Evolutionary conservation across 2,113 vertebrate genomes (phyloP).

Genomic region (Phalacrocorax aristotelis): DNA sequence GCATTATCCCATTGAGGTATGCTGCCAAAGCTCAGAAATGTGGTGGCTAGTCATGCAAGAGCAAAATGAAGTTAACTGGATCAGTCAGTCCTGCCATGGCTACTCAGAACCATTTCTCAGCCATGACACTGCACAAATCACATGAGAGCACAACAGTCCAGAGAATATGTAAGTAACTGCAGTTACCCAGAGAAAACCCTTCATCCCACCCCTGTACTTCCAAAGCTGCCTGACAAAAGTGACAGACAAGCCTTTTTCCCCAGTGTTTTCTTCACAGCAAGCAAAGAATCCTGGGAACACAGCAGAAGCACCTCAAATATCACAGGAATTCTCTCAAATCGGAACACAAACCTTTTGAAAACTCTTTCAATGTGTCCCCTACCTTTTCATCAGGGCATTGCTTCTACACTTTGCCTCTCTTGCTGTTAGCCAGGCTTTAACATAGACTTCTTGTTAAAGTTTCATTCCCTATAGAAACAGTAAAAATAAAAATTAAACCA

Average conservation of each 20-base stretch:
- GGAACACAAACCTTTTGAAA: not conserved
- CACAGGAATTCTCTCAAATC: not conserved
- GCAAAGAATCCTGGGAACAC: not conserved
- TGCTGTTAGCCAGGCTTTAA: slow-evolving; percentile 20
- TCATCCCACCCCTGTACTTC: not conserved
- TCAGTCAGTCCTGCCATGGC: not conserved
- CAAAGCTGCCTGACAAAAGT: not conserved
- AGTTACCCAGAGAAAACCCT: not conserved
- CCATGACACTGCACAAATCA: not conserved
- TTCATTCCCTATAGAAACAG: slow-evolving; percentile 55
- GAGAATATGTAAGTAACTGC: not conserved
- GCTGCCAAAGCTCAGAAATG: not conserved
- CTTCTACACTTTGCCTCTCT: slow-evolving; percentile 13
- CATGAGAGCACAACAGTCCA: not conserved
- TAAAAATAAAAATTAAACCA: slow-evolving; percentile 23
- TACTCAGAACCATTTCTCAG: not conserved
- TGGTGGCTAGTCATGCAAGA: not conserved
- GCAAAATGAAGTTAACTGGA: not conserved
- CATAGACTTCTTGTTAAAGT: slow-evolving; percentile 15
- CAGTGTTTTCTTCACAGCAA: not conserved
- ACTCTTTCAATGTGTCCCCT: not conserved
- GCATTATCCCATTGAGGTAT: not conserved
- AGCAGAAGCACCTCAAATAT: not conserved
- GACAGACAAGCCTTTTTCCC: not conserved
- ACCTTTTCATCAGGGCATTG: slow-evolving; percentile 64